Evolutionary conservation across 2,113 vertebrate species (phyloP).

Genomic region (Oryzias woworae): DNA sequence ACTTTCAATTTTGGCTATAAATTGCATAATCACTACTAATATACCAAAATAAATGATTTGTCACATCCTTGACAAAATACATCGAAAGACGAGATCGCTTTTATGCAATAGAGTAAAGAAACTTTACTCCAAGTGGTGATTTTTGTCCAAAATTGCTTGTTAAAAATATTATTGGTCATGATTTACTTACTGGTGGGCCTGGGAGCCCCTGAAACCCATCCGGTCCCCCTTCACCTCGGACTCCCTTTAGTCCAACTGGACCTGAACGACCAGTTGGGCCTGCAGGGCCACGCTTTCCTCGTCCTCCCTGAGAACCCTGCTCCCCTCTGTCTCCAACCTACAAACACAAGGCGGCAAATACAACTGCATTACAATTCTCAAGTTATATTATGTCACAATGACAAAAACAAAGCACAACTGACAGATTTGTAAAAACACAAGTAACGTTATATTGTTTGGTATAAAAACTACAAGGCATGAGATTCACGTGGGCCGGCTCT

Average conservation of each 20-base stretch:
- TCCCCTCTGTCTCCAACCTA: conserved; percentile 74
- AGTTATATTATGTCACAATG: not conserved
- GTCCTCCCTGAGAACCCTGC: conserved; percentile 65
- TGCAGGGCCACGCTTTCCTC: conserved; percentile 72
- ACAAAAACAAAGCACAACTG: not conserved
- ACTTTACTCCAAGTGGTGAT: not conserved
- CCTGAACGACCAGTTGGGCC: conserved; percentile 72
- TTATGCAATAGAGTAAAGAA: too few relatives aligned
- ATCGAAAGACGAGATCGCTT: too few relatives aligned
- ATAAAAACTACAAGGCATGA: conserved; percentile 4
- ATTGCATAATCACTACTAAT: too few relatives aligned
- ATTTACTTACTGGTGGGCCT: conserved; percentile 72
- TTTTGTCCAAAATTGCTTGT: not conserved
- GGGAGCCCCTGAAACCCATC: conserved; percentile 73
- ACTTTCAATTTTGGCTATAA: too few relatives aligned
- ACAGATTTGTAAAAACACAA: not conserved
- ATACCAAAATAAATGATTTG: too few relatives aligned
- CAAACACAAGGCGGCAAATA: conserved; percentile 19
- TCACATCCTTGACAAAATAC: too few relatives aligned
- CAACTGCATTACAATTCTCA: not conserved
- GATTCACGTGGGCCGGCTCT: not conserved
- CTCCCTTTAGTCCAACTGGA: conserved; percentile 65
- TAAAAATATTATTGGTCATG: conserved; percentile 3
- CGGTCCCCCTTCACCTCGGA: conserved; percentile 68
- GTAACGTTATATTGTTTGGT: not conserved